Evolutionary conservation across 2,113 vertebrate species (phyloP), one percentile per base, ranked within the genome.

Genomic region (Syngnathus scovelli): DNA sequence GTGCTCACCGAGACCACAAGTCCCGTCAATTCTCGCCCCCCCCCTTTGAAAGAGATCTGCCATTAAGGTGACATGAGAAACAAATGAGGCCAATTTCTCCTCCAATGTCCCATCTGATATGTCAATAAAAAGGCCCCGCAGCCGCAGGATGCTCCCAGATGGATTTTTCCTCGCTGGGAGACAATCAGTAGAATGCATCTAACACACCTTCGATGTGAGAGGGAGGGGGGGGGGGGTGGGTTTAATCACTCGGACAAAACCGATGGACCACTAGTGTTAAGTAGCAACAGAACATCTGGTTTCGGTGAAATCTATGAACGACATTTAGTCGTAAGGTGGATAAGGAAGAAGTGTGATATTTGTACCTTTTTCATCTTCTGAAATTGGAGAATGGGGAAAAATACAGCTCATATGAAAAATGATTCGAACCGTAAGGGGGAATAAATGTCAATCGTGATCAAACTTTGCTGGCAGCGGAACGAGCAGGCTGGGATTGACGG

Each of bases 1-100:
- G 85, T 87, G 83, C 78, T 93, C 86, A 87, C 87, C 76, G 84
- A 83, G 84, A 83, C 88, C 67, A 59, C 64, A 62, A 77, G 84
- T 72, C 74, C 69, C 87, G 88, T 89, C 90, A 87, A 90, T 92
- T 90, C 82, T 80, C 81, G 81, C 27, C 27, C 27, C 89, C 85
- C 90, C 59, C 18, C 85, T 85, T 83, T 84, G 88, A 87, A 91
- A 66, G 66, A 75, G 71, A 81, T 83, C 86, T 92, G 89, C 86
- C 88, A 90, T 92, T 90, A 91, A 83, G 83, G 89, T 82, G 88
- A 88, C 87, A 85, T 69, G 86, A 90, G 86, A 92, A 92, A 93
- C 90, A 90, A 93, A 92, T 84, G 89, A 91, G 90, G 85, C 88
- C 91, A 90, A 89, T 94, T 92, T 92, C 86, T 86, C 86, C 86